A percentile compares a stretch with the other conserved stretches of the same genome.
phyloP scores from a whole-genome alignment of 2,113 vertebrate species.

The Nothoprocta perdicaria region DNA sequence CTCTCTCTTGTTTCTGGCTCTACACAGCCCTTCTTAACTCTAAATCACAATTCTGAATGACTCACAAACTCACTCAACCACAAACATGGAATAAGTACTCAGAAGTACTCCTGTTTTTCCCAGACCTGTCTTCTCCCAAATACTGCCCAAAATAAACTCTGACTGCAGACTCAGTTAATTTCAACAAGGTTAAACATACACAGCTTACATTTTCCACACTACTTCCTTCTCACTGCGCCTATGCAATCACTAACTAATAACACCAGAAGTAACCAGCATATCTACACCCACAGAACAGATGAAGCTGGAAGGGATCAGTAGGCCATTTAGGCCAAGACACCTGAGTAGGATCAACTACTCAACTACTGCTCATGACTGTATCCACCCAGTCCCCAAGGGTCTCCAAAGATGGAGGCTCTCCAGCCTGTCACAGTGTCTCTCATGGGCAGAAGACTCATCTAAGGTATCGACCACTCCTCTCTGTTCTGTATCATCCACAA shows the following conservation, averaged over 20 bases:
- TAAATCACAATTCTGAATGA: neutral
- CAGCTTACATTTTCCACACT: neutral
- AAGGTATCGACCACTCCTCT: neutral
- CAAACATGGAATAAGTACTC: neutral
- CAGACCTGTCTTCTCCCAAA: neutral
- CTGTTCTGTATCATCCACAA: neutral
- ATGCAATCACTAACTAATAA: fast-evolving
- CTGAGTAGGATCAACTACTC: neutral
- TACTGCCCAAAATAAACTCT: neutral
- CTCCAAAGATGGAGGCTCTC: neutral
- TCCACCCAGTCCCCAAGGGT: neutral
- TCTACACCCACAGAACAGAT: neutral
- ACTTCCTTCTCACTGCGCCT: neutral
- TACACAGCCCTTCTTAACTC: neutral
- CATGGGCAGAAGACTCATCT: neutral
- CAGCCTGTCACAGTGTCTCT: neutral
- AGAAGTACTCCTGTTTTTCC: neutral
- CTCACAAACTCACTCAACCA: neutral
- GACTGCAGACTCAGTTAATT: neutral
- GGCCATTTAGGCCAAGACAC: neutral
- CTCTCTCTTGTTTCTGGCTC: neutral
- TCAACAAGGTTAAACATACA: neutral
- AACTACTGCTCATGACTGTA: neutral
- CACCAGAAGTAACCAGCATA: neutral
- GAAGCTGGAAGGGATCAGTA: neutral